Base-by-base conservation (phyloP, 1,140 invertebrate genomes). In the Melitaea cinxia region DNA sequence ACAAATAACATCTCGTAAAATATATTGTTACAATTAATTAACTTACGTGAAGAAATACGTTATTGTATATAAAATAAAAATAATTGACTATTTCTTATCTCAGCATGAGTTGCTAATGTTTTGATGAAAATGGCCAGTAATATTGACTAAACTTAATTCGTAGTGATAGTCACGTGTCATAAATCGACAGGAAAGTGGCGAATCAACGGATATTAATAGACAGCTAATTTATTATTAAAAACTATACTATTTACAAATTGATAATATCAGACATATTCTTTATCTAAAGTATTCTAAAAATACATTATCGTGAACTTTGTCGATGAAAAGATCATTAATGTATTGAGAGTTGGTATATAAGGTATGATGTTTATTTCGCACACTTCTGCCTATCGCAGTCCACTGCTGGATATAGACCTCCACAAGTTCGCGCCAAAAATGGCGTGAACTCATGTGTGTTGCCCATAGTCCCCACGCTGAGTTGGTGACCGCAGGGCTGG, bases 141-240 rank as follows among this genome's bases (percentile, higher is more conserved):
- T 28, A 52, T 17, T 52, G 15, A 52, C 30, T 5, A 52, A 42
- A 12, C 28, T 37, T 19, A 35, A 55, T 33, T 30, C 33, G 19
- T 55, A 37, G n/a, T 37, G 15, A 33, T 55, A 30, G 15, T n/a
- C 23, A 23, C 23, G 30, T 35, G 53, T 37, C 14, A 35, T 17
- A 5, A 39, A 15, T 15, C 4, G 37, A 39, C 14, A 21, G 33
- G 23, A 28, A 15, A 19, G 19, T 33, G 12, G 52, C 52, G 50
- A 24, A 52, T 28, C 24, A 52, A 52, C 30, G 28, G 5, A 30
- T 28, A 6, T 52, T 52, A 52, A 30, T 24, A 24, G 49, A 52
- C 28, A 52, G 14, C 17, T 30, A 14, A 52, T 52, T 42, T 42
- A 42, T 17, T 19, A 42, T 42, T 42, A 42, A 17, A 14, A 17